These are phyloP conservation scores for Trinectes maculatus DNA, from an alignment of 2,113 vertebrate species.

Conservation along the genomic window DNA sequence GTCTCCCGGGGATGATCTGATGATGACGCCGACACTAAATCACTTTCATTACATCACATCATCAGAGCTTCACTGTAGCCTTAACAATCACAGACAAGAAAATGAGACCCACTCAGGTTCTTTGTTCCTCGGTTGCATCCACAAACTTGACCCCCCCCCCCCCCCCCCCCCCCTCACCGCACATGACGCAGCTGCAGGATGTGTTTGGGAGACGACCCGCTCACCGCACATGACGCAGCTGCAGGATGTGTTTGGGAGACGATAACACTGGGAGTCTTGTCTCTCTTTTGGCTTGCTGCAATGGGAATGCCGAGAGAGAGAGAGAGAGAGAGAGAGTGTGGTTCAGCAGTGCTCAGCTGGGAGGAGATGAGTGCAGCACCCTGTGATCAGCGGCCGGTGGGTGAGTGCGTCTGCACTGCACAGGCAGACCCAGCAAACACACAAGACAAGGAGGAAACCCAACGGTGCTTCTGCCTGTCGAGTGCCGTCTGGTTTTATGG, in stretches of 20 bases:
- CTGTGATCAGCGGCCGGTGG: slow-evolving; percentile 26
- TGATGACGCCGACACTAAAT: neutral
- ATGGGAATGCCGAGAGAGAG: slow-evolving; percentile 16
- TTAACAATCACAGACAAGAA: neutral
- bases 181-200: slow-evolving; percentile 1
- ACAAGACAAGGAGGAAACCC: neutral
- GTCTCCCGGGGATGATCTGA: neutral
- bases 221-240: neutral
- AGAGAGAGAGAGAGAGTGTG: slow-evolving; percentile 15
- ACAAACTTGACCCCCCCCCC: slow-evolving; percentile 18
- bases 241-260: slow-evolving; percentile 5
- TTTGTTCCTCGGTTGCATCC: slow-evolving; percentile 8
- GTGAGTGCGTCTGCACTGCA: neutral
- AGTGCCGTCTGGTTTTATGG: slow-evolving; percentile 13
- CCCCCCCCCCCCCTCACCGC: too few species aligned
- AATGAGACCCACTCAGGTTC: slow-evolving; percentile 2
- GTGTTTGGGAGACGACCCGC: slow-evolving; percentile 11
- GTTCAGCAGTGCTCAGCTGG: slow-evolving; percentile 24
- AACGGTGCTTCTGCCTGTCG: slow-evolving; percentile 17
- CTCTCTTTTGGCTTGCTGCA: neutral
- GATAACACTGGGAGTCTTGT: slow-evolving; percentile 27
- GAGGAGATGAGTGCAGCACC: neutral
- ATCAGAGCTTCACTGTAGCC: neutral
- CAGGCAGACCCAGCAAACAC: slow-evolving; percentile 2
- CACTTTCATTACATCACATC: neutral